Evolutionary conservation across 2,888 invertebrate species (phyloP).

Genomic region (Cephus nigrinus): DNA sequence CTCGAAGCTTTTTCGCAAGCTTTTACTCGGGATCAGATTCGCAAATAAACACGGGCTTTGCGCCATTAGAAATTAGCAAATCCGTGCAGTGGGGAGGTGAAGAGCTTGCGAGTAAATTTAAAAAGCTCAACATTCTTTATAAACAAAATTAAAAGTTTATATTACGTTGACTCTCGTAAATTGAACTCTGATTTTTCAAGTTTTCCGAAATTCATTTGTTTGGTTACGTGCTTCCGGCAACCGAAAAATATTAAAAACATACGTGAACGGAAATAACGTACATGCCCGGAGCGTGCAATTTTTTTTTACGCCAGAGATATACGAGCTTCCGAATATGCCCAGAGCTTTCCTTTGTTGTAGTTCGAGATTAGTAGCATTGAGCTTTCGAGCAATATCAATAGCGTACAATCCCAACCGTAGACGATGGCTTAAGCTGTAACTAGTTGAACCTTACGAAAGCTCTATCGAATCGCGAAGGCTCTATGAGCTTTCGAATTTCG

Average conservation of each 20-base stretch:
- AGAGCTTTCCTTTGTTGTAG: neutral
- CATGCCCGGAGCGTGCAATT: neutral
- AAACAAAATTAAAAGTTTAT: neutral
- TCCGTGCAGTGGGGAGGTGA: rapidly evolving
- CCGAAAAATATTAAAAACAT: neutral
- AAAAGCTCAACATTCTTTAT: neutral
- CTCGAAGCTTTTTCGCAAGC: neutral
- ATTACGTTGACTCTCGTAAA: neutral
- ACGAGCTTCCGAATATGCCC: neutral
- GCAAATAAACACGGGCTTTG: neutral
- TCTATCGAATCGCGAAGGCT: neutral
- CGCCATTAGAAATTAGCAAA: neutral
- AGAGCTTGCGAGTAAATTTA: neutral
- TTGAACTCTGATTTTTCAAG: neutral
- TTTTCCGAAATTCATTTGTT: neutral
- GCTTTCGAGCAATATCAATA: neutral
- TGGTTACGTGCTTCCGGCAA: neutral
- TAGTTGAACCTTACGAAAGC: neutral
- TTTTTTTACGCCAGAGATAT: neutral
- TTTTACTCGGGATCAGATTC: neutral
- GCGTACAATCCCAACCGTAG: neutral
- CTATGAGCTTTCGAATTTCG: neutral
- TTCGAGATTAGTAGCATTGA: neutral
- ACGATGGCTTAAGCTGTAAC: neutral
- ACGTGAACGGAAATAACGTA: neutral